Conservation (phyloP, 53 echinoderm and acorn worm species). For the Echinarachnius parma region DNA sequence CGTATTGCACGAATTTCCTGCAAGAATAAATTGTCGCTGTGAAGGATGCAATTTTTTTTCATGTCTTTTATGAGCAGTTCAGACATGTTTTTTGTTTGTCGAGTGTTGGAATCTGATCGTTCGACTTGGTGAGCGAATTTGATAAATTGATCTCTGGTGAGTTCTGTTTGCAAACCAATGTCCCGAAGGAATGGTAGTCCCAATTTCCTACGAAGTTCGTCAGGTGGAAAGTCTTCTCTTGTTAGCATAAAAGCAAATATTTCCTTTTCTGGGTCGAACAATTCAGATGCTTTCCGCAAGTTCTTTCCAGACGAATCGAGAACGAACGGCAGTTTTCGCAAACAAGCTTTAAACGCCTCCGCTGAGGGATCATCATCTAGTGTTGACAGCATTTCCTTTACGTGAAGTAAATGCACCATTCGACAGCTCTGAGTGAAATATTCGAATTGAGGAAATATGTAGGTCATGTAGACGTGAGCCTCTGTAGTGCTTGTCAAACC, state of each 20-base stretch:
- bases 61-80: neutral
- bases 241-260: neutral
- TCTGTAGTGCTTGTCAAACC: neutral
- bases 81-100: neutral
- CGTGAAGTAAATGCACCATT: conserved; percentile 15
- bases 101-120: no score
- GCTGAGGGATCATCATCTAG: no score
- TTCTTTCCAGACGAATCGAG: neutral
- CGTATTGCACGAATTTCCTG: neutral
- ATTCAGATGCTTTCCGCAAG: neutral
- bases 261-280: conserved; percentile 9
- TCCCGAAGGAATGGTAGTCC: conserved; percentile 20
- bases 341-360: no score
- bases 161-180: conserved; percentile 11
- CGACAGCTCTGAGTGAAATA: neutral
- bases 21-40: neutral
- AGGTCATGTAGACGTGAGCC: neutral
- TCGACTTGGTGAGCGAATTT: conserved; percentile 10
- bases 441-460: neutral
- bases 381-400: no score
- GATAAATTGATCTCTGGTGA: conserved; percentile 7
- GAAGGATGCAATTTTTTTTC: neutral
- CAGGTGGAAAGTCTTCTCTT: neutral
- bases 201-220: neutral
- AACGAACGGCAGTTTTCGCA: no score